Base-by-base conservation (phyloP, 1,140 invertebrate genomes). In the Phortica variegata region DNA sequence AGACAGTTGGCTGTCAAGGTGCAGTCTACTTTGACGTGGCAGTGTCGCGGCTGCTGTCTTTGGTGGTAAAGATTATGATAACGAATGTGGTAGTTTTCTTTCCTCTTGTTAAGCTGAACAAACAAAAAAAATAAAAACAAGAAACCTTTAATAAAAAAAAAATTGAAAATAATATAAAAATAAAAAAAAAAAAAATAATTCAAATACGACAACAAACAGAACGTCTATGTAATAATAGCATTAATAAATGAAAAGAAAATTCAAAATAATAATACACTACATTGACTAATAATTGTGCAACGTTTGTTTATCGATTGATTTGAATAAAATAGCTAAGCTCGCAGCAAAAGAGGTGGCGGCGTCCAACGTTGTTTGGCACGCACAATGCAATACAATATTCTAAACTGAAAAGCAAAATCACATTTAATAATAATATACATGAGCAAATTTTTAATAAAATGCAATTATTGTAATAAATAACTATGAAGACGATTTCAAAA, bases 11-110 rank as follows among this genome's bases (percentile, higher is more conserved):
- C 75, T 87, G 52, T 82, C 85, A 26, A 81, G 84, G 70, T 88
- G 86, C 80, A 83, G 81, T 76, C 79, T 87, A 79, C 85, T 88
- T 78, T 88, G 85, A 87, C 85, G 82, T 79, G 73, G 61, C 71
- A 74, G 62, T 49, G 57, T 66, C 60, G 65, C 63, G 60, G 63
- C 54, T 6, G 23, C 10, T 26, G 5, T 26, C 10, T 5, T 58
- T 57, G 65, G 65, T 68, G 65, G 65, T 58, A 63, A 60, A 58
- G 56, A 56, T 65, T 56, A 56, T 33, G 52, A 63, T 61, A 60
- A 58, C 53, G 48, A 65, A 60, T 69, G 65, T 72, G 58, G 61
- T 69, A 69, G 60, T 73, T 69, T 63, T 69, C 59, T 73, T 71
- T 58, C 61, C 55, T 65, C 61, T 49, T 72, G 63, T 73, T 73